Percentiles rank a stretch among this genome's conserved stretches.
phyloP scores from a whole-genome alignment of 2,888 invertebrate species.

The Paralinhomoeus sp. region DNA sequence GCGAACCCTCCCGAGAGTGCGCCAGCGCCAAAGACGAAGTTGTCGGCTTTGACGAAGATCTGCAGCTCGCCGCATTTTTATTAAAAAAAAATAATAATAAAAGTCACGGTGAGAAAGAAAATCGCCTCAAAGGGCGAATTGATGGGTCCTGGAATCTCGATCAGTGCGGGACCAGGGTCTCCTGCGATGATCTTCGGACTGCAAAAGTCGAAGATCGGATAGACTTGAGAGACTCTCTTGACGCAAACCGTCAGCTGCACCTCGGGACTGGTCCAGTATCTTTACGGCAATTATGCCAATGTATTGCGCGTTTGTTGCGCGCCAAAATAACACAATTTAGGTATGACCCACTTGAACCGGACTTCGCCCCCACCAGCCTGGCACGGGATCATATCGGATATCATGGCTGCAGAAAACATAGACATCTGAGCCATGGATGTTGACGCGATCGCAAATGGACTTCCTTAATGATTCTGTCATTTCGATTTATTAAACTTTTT shows the following conservation, averaged over 20 bases:
- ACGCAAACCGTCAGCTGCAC: slow-evolving; percentile 18
- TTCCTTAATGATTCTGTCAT: no score
- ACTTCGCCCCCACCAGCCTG: no score
- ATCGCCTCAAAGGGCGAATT: slow-evolving; percentile 17
- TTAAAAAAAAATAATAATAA: background rate
- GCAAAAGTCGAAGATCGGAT: slow-evolving; percentile 20
- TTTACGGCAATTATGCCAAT: no score
- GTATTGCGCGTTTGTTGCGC: no score
- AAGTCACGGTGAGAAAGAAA: background rate
- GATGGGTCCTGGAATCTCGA: slow-evolving; percentile 17
- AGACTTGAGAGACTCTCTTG: slow-evolving; percentile 10
- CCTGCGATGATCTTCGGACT: slow-evolving; percentile 15
- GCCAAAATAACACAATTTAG: no score
- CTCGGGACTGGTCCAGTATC: slow-evolving; percentile 22
- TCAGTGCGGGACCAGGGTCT: slow-evolving; percentile 22
- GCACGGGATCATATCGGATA: no score
- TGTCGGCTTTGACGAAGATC: slow-evolving; percentile 20
- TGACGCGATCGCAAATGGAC: no score
- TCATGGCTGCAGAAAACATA: no score
- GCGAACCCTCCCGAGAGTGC: slow-evolving; percentile 17
- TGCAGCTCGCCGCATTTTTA: slow-evolving; percentile 7
- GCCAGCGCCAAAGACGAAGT: slow-evolving; percentile 18
- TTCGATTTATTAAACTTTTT: no score
- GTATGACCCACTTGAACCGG: no score
- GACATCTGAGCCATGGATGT: no score